Conservation (phyloP, 2,113 vertebrate species). For the Dissostichus mawsoni region DNA sequence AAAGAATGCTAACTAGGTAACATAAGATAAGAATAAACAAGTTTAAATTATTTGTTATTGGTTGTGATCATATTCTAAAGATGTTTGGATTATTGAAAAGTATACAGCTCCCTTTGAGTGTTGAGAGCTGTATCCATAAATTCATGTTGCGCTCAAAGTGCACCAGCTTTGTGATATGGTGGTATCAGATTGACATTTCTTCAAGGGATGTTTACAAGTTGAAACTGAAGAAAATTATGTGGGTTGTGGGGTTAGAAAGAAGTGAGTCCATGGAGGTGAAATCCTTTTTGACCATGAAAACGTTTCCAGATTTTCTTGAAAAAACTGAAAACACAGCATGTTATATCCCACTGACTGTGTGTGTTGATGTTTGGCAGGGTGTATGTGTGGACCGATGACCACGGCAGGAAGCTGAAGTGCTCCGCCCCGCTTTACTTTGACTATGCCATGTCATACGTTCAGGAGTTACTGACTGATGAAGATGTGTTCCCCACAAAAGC, state of each 20-base stretch:
- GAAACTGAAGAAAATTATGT: background rate
- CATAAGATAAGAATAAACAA: no score
- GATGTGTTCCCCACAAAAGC: slow-evolving; percentile 85
- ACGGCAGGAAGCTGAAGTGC: slow-evolving; percentile 86
- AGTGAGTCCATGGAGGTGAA: background rate
- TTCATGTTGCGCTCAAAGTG: no score
- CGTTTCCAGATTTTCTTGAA: background rate
- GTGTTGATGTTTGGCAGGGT: slow-evolving; percentile 50
- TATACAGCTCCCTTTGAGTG: no score
- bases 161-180: background rate
- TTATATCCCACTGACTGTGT: background rate
- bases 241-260: background rate
- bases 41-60: no score
- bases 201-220: background rate
- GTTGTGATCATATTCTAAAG: no score
- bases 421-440: slow-evolving; percentile 86
- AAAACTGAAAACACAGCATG: background rate
- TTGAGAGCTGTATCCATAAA: no score
- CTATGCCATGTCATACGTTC: slow-evolving; percentile 87
- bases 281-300: background rate
- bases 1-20: no score
- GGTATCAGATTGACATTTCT: background rate
- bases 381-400: slow-evolving; percentile 86
- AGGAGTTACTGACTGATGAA: slow-evolving; percentile 86
- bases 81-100: no score